These are phyloP conservation scores for Zonotrichia leucophrys DNA, from an alignment of 2,113 vertebrate species.

Conservation along the genomic window DNA sequence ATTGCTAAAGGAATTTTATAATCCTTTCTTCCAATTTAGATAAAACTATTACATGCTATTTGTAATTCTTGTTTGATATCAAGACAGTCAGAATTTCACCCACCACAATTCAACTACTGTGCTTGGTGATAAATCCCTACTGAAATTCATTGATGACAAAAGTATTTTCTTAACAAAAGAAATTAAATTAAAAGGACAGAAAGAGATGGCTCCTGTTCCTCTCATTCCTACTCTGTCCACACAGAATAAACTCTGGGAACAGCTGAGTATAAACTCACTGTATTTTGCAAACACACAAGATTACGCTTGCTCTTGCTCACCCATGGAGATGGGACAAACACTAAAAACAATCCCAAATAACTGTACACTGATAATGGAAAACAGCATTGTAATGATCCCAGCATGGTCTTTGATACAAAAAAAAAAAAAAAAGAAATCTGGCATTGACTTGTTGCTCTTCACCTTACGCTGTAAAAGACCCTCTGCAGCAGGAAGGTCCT, in stretches of 20 bases:
- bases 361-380: not conserved
- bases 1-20: not conserved
- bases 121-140: not conserved
- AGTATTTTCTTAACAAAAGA: not conserved
- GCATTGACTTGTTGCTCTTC: not conserved
- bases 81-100: not conserved
- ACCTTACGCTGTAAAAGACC: not conserved
- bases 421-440: not conserved
- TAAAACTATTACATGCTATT: not conserved
- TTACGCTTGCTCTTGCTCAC: not conserved
- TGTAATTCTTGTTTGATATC: not conserved
- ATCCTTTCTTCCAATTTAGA: not conserved
- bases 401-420: not conserved
- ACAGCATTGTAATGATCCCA: not conserved
- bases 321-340: not conserved
- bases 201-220: not conserved
- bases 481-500: not conserved
- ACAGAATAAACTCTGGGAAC: not conserved
- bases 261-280: not conserved
- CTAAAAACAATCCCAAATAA: not conserved
- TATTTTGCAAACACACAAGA: not conserved
- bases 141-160: not conserved
- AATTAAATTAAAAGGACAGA: not conserved
- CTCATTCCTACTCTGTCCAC: not conserved
- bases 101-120: not conserved